Base-by-base conservation (phyloP, 2,888 invertebrate species). In the Boloria selene region DNA sequence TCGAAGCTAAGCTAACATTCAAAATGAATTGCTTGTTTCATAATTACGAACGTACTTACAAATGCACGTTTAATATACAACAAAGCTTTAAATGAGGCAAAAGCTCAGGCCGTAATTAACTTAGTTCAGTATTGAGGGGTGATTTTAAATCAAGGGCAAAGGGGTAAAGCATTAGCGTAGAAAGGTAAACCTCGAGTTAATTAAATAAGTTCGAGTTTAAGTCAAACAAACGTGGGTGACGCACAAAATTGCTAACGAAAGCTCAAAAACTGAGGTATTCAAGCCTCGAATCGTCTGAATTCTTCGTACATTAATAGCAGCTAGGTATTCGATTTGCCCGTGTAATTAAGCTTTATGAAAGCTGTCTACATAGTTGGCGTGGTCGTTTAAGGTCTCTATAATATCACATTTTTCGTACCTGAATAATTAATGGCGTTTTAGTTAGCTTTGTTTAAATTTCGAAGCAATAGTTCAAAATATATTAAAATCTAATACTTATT, bases 171-270 rank as follows among this genome's bases (percentile, higher is more conserved):
- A 58, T 64, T 64, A 61, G 64, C 60, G 61, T 51, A 52, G 55
- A 67, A 70, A 70, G 68, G 68, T 66, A 62, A 65, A 72, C 69
- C 71, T 70, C 61, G 67, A 55, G 61, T 72, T 73, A 73, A 74
- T 74, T 74, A 74, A 74, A 74, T 73, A 74, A 74, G 71, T 73
- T 72, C 64, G 65, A 61, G 70, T 62, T 67, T 67, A 74, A 72
- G 62, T 72, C 73, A 73, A 73, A 72, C 72, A 50, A 59, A 59
- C 59, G 50, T 59, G 59, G 59, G 47, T 59, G 59, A 59, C 59
- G 59, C 10, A 31, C 13, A 38, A 59, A 59, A 49, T 59, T 59
- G 7, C 17, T 17, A 49, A 60, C 45, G 62, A n/a, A 26, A 55
- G 65, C 55, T 58, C 56, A 63, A 68, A 70, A 63, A 50, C 2